Evolutionary conservation across 1,140 invertebrate genomes (phyloP), one percentile per base, ranked within the genome.

Genomic region (Drosophila eugracilis): DNA sequence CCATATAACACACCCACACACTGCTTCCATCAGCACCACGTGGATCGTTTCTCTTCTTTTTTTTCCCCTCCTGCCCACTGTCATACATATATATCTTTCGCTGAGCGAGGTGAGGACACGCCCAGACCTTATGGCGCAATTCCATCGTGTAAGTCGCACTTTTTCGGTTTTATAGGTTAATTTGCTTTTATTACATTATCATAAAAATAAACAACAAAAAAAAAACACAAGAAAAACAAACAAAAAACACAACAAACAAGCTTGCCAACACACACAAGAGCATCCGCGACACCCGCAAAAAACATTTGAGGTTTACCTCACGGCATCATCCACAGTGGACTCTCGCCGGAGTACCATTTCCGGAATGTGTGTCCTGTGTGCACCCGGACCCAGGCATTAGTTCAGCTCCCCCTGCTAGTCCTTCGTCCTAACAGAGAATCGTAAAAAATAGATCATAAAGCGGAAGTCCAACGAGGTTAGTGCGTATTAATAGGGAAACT

Each of bases 121-220:
- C 83, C 83, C 83, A 71, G 52, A 67, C 83, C 83, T 86, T 88
- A 86, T 86, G 83, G 84, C 75, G 75, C 83, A 88, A 89, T 86
- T 88, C 71, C 83, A 59, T 78, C 78, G 74, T 80, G 86, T 89
- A 63, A 80, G 77, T 89, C 77, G 66, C 86, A 89, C 77, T 75
- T 89, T 89, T 81, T 66, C 45, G 48, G 69, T 89, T 89, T 89
- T 90, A 89, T 89, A 81, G 86, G 86, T 90, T 89, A 89, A 89
- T 89, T 90, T 76, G 67, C 77, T 89, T 89, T 89, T 89, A 90
- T 90, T 80, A 89, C 86, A 81, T 86, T 81, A 89, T 86, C 85
- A 85, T 89, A 89, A 89, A 89, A 85, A 80, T 65, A 65, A 76
- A 69, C 63, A 30, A 67, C 47, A 62, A 65, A 58, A 19, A 71